Evolutionary conservation across 2,113 vertebrate species (phyloP).

Genomic region (Bos javanicus): DNA sequence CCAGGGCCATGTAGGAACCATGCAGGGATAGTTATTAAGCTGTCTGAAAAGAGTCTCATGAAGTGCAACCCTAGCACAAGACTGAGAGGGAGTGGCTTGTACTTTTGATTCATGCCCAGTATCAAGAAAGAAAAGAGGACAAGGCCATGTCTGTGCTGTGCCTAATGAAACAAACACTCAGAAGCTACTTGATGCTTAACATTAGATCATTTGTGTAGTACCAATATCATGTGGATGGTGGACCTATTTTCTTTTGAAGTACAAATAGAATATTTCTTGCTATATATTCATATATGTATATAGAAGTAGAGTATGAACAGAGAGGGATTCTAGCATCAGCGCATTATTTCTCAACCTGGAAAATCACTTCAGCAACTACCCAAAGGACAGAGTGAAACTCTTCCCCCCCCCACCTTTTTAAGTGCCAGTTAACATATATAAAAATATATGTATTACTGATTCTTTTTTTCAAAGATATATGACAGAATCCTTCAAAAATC

Average conservation of each 20-base stretch:
- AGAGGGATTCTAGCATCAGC: slow-evolving; percentile 46
- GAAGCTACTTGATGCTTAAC: slow-evolving; percentile 26
- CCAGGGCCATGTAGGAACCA: neutral
- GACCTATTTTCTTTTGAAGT: slow-evolving; percentile 69
- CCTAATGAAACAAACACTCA: slow-evolving; percentile 40
- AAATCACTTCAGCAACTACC: slow-evolving; percentile 53
- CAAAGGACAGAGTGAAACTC: slow-evolving; percentile 50
- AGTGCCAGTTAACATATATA: slow-evolving; percentile 59
- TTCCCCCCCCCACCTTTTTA: neutral
- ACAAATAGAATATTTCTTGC: slow-evolving; percentile 47
- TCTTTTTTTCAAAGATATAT: slow-evolving; percentile 56
- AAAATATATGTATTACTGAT: slow-evolving; percentile 55
- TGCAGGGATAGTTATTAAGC: neutral
- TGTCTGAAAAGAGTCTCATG: slow-evolving; percentile 28
- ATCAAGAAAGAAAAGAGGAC: slow-evolving; percentile 3
- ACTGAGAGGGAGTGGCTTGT: neutral
- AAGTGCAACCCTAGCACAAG: neutral
- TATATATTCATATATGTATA: slow-evolving; percentile 31
- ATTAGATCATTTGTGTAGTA: neutral
- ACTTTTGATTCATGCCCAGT: neutral
- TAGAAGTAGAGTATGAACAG: slow-evolving; percentile 61
- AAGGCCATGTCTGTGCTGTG: slow-evolving; percentile 30
- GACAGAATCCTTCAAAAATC: slow-evolving; percentile 30
- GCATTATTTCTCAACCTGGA: slow-evolving; percentile 63
- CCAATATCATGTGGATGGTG: neutral